These are phyloP conservation scores for Pantherophis alleghaniensis DNA, from an alignment of 2,797 vertebrate genomes.

Conservation along the genomic window DNA sequence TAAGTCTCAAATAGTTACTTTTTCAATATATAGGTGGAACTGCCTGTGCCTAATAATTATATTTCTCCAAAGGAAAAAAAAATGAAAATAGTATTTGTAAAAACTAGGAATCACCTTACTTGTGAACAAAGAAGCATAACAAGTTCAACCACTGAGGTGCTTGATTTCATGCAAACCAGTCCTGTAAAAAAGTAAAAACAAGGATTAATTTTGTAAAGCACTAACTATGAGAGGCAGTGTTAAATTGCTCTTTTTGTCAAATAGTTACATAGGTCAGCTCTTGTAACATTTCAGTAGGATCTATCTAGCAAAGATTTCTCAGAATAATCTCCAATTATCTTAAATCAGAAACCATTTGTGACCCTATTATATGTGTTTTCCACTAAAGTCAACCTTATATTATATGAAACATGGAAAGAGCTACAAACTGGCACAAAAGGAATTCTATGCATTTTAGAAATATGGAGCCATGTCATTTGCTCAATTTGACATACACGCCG, in stretches of 20 bases:
- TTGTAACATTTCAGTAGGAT: not conserved
- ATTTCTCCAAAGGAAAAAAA: not conserved
- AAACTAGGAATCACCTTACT: conserved; percentile 72
- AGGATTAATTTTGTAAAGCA: not conserved
- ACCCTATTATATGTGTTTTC: not conserved
- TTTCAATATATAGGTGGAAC: not conserved
- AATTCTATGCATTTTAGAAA: not conserved
- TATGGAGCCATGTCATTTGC: not conserved
- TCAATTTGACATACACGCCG: not conserved
- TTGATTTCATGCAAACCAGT: conserved; percentile 98
- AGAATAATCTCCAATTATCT: conserved; percentile 16
- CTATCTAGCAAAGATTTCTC: conserved; percentile 17
- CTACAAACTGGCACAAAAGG: not conserved
- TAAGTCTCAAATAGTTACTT: not conserved
- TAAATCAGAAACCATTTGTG: conserved; percentile 15
- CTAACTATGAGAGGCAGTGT: not conserved
- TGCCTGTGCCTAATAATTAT: not conserved
- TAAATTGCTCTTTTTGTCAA: not conserved
- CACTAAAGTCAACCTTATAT: not conserved
- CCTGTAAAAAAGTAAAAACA: conserved; percentile 71
- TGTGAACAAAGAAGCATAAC: conserved; percentile 99
- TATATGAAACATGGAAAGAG: not conserved
- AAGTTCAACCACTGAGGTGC: conserved; percentile 96
- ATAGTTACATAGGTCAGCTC: not conserved
- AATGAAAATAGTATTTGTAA: conserved; percentile 27